These are phyloP conservation scores for Sciurus vulgaris DNA, from an alignment of 2,797 vertebrate genomes.

Conservation along the genomic window DNA sequence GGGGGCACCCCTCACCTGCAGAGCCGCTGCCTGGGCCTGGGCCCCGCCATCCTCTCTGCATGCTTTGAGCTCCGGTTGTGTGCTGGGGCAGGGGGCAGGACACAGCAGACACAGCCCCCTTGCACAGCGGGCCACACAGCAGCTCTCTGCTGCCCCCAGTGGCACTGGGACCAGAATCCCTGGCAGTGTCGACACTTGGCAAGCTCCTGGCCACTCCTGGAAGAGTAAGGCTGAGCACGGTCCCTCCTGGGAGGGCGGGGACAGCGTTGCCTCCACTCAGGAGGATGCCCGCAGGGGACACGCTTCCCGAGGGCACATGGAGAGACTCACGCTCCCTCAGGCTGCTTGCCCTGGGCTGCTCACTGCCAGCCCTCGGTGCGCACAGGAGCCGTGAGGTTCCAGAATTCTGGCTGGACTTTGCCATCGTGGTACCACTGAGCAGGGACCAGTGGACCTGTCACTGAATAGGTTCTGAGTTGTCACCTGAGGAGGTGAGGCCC, in stretches of 20 bases:
- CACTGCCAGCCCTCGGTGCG: too few relatives aligned
- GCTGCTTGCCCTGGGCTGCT: neutral
- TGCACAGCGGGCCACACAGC: too few relatives aligned
- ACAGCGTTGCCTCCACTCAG: too few relatives aligned
- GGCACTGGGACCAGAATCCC: neutral
- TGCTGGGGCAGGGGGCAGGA: neutral
- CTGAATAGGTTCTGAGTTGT: too few relatives aligned
- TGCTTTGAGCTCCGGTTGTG: too few relatives aligned
- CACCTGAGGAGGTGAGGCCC: neutral
- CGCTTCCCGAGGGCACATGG: rapidly evolving
- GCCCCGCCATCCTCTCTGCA: neutral
- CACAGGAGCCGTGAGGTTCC: neutral
- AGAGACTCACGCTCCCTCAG: neutral
- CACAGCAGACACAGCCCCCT: neutral
- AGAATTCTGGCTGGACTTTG: neutral
- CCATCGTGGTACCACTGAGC: neutral
- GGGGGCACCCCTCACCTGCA: neutral
- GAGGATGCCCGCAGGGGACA: too few relatives aligned
- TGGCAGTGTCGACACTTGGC: too few relatives aligned
- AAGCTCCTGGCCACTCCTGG: neutral
- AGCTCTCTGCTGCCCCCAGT: neutral
- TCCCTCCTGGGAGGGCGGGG: neutral
- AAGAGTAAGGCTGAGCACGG: neutral
- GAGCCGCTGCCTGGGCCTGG: neutral
- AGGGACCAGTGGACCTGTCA: neutral